A percentile compares a stretch with the other conserved stretches of the same genome.
Evolutionary conservation across 2,113 vertebrate species (phyloP).

Genomic region (Rafetus swinhoei): DNA sequence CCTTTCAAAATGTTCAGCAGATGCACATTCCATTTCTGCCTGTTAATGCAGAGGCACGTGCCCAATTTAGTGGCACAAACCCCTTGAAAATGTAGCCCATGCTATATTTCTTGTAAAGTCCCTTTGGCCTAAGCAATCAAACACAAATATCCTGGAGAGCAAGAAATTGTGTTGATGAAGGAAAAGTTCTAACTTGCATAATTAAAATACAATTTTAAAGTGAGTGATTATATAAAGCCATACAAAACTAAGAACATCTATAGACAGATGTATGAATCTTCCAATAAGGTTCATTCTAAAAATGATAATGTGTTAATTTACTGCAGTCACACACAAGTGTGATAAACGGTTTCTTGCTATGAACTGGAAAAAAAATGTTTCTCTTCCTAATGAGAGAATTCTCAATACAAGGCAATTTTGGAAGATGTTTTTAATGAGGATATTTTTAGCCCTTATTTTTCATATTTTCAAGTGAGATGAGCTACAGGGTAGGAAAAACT

Average conservation of each 20-base stretch:
- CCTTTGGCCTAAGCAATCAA: background rate
- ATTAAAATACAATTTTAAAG: background rate
- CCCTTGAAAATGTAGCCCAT: background rate
- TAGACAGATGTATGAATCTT: background rate
- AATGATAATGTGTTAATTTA: background rate
- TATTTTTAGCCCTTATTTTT: constrained; percentile 28
- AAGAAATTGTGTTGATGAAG: background rate
- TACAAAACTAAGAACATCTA: accelerated
- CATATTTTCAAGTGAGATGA: background rate
- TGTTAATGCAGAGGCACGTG: background rate
- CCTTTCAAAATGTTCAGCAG: background rate
- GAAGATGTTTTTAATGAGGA: constrained; percentile 22
- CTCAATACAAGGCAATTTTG: background rate
- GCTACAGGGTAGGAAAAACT: background rate
- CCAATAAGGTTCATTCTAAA: background rate
- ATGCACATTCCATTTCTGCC: background rate
- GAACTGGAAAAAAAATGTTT: background rate
- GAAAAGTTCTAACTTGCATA: background rate
- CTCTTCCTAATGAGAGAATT: background rate
- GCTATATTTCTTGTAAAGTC: background rate
- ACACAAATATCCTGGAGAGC: background rate
- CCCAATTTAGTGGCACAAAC: background rate
- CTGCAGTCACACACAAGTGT: background rate
- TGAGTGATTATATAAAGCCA: background rate
- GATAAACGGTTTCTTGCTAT: background rate